phyloP scores from a whole-genome alignment of 2,113 vertebrate genomes.

The Barnardius zonarius region DNA sequence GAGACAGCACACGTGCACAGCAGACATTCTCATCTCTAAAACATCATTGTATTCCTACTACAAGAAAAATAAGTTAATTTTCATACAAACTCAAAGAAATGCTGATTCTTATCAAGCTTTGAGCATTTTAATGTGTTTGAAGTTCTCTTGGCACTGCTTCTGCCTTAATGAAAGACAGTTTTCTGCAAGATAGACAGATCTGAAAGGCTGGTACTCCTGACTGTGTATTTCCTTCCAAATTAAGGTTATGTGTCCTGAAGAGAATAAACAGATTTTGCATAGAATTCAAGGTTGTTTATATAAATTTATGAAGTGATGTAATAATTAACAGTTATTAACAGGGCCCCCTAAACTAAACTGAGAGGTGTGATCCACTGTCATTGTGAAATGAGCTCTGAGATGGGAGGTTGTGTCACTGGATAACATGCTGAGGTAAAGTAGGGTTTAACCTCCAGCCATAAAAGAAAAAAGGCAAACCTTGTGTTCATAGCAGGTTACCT shows the following conservation, averaged over 20 bases:
- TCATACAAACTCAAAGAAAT: not conserved
- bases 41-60: not conserved
- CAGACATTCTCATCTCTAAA: conserved; percentile 6
- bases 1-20: not conserved
- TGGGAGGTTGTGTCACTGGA: not conserved
- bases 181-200: not conserved
- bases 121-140: not conserved
- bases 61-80: not conserved
- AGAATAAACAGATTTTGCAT: not conserved
- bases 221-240: not conserved
- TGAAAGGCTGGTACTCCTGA: not conserved
- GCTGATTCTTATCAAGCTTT: conserved; percentile 2
- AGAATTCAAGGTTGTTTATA: not conserved
- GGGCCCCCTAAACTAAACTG: not conserved
- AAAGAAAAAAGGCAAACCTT: not conserved
- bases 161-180: not conserved
- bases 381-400: not conserved
- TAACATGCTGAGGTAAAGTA: not conserved
- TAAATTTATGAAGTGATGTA: not conserved
- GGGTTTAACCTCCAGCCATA: not conserved
- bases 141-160: not conserved
- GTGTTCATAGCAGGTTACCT: not conserved
- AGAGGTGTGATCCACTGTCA: not conserved
- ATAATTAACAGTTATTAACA: not conserved
- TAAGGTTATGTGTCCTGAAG: not conserved